Evolutionary conservation across 2,113 vertebrate genomes (phyloP), one percentile per base, ranked within the genome.

Genomic region (Apistogramma diplotaenia): DNA sequence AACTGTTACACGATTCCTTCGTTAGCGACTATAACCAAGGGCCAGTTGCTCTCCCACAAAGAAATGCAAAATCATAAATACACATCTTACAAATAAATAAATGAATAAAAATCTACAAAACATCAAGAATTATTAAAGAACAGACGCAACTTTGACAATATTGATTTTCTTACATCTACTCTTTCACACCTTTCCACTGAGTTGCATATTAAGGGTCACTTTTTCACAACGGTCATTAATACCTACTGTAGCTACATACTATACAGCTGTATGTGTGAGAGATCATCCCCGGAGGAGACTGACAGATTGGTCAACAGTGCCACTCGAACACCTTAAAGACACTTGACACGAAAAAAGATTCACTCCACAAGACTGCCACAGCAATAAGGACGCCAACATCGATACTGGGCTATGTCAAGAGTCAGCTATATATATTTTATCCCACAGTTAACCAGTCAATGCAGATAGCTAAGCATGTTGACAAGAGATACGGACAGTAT

Each of bases 171-270:
- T 92, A 93, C 85, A 80, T 80, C 84, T 91, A 93, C 90, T 91
- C 91, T 90, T 91, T 89, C 92, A 91, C 92, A 91, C 91, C 89
- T 92, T 91, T 91, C 91, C 94, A 93, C 93, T 91, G 90, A 94
- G 93, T 95, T 95, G 95, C 95, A 95, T 95, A 95, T 93, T 92
- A 92, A 93, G 92, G 91, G 91, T 94, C 92, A 94, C 93, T 94
- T 94, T 92, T 94, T 89, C 91, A 94, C 94, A 89, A 94, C 91
- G 90, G 87, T 94, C 91, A 94, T 90, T 87, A 94, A 90, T 91
- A 93, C 92, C 93, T 91, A 94, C 92, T 90, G 92, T 86, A 91
- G 93, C 93, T 93, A 94, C 92, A 91, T 92, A 94, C 91, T 90
- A 89, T 91, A 93, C 89, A 93, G 85, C 87, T 91, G 87, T 84